Evolutionary conservation across 1,140 invertebrate genomes (phyloP), one percentile per base, ranked within the genome.

Genomic region (Zaprionus capensis): DNA sequence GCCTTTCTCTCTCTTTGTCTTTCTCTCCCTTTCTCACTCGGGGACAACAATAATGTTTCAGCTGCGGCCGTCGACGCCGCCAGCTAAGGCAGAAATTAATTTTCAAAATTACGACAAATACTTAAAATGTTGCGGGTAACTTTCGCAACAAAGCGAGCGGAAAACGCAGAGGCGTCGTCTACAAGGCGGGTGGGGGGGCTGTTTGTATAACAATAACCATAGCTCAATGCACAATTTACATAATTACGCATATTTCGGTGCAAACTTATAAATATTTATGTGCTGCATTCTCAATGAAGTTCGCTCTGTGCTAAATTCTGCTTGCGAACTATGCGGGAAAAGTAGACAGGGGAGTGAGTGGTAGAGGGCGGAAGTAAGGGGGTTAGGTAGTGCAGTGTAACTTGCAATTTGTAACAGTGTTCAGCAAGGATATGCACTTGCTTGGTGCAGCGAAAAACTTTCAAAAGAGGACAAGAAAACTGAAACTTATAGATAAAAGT

Each of bases 191-290:
- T 6, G 14, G 4, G 11, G 31, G 26, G 41, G 12, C 31, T 1
- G 41, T 7, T 34, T 11, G 14, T 31, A 63, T 55, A 41, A 70
- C 49, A 70, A 70, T 63, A 62, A 70, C 58, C 64, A 53, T 63
- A 56, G 62, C 81, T 83, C 73, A 80, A 84, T 84, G 76, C 61
- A 62, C 70, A 84, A 84, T 84, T 84, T 84, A 80, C 81, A 84
- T 84, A 84, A 84, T 84, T 84, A 80, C 81, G 81, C 77, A 84
- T 77, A 78, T 80, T 84, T 74, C 41, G 55, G 36, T n/a, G 41
- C 38, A 80, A 83, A 84, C 81, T 84, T 84, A 74, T 84, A 81
- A 84, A 84, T 84, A 84, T 84, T 84, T 80, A 84, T 84, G 77
- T 53, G 57, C 68, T 53, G 53, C 55, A 53, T 78, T 58, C 46